Base-by-base conservation (phyloP, 2,888 invertebrate species). In the Apodemia zela region DNA sequence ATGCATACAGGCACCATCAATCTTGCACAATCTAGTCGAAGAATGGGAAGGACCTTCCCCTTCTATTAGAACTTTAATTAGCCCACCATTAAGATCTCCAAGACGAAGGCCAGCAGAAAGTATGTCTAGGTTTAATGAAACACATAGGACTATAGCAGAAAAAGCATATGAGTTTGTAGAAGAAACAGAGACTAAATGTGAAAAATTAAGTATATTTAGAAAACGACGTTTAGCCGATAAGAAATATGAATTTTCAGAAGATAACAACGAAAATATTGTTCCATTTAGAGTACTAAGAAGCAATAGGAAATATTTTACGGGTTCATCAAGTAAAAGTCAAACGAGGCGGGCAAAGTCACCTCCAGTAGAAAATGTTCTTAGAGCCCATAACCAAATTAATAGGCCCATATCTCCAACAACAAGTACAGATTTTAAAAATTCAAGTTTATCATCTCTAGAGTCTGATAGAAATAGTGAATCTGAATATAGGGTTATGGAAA, bases 181-280 rank as follows among this genome's bases (percentile, higher is more conserved):
- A 74, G 97, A 97, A 72, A 93, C 94, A 7, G 96, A 96, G 72
- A 93, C 93, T 7, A 96, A 96, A 70, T 96, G 95, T 76, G 97
- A 97, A 78, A 97, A 97, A 76, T 93, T 97, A n/a, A 96, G 96
- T 73, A 95, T 95, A 75, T 97, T 96, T 77, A 93, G 97, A 8
- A 96, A 97, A 78, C 93, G 97, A 63, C 93, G 97, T 8, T 85
- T 97, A 62, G 98, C 98, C 0, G 97, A 98, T 75, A 98, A 98
- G 80, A 97, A 97, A 80, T 98, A 98, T 78, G 97, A 97, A 77
- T 97, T 98, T 77, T 96, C 96, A 0, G 97, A 97, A 73, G 97
- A 97, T 63, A 92, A 92, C 74, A 94, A 93, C 74, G 94, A 94
- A 73, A 94, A 94, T 74, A 94, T 94, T 61, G 93, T 94, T 49